These are phyloP conservation scores for Brassicogethes aeneus DNA, from an alignment of 2,888 invertebrate genomes.

Conservation along the genomic window DNA sequence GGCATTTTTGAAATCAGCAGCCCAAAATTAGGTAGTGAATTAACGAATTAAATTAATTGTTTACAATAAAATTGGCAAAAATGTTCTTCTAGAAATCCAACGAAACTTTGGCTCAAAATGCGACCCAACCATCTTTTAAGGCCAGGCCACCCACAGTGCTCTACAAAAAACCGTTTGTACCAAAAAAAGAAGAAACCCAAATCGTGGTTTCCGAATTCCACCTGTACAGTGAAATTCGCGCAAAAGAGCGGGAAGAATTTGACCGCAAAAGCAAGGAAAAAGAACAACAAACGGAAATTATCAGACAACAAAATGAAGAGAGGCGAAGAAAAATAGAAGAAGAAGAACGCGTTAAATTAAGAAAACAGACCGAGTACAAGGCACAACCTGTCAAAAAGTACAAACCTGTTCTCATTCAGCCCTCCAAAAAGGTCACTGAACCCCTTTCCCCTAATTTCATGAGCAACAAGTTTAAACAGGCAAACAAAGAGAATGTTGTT, in stretches of 20 bases:
- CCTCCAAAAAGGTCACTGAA: slow-evolving; percentile 50
- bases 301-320: slow-evolving; percentile 35
- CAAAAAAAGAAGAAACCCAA: slow-evolving; percentile 44
- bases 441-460: slow-evolving; percentile 46
- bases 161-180: slow-evolving; percentile 56
- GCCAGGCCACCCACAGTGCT: slow-evolving; percentile 55
- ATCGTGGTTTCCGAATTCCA: slow-evolving; percentile 45
- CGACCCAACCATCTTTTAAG: no score
- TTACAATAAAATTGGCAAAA: no score
- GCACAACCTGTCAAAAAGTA: slow-evolving; percentile 52
- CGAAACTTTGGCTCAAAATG: slow-evolving; percentile 24
- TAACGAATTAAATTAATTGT: slow-evolving; percentile 1
- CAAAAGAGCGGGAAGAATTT: slow-evolving; percentile 52
- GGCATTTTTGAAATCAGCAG: no score
- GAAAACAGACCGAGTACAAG: slow-evolving; percentile 51
- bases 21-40: no score
- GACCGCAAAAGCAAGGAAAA: slow-evolving; percentile 49
- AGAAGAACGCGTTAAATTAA: slow-evolving; percentile 43
- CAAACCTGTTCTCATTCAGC: slow-evolving; percentile 45
- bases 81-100: slow-evolving; percentile 38
- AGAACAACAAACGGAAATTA: slow-evolving; percentile 34
- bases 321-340: slow-evolving; percentile 38
- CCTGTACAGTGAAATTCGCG: slow-evolving; percentile 56
- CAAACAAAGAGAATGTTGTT: no score
- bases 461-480: no score